Evolutionary conservation across 2,797 vertebrate species (phyloP).

Genomic region (Enteromius trimaculatus): DNA sequence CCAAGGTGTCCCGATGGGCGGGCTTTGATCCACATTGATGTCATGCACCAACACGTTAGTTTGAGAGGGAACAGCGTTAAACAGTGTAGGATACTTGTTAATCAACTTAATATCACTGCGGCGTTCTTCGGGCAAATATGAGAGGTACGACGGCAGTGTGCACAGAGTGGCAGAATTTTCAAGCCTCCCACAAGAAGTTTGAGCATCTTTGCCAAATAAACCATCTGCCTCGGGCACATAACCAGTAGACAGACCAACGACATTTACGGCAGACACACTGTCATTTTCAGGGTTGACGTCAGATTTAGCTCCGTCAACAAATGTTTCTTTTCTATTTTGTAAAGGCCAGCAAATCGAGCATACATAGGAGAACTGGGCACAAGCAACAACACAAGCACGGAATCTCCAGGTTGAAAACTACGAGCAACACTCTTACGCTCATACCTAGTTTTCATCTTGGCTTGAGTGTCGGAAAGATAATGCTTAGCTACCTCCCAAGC

Average conservation of each 20-base stretch:
- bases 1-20: too few species aligned
- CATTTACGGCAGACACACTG: too few species aligned
- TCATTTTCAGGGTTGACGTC: too few species aligned
- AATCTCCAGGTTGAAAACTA: neutral
- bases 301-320: too few species aligned
- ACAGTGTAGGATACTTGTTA: neutral
- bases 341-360: neutral
- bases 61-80: neutral
- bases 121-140: neutral
- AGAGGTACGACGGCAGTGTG: neutral
- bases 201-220: neutral
- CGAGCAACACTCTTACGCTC: neutral
- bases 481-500: neutral
- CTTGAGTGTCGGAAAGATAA: neutral
- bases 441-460: neutral
- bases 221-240: too few species aligned
- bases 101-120: neutral
- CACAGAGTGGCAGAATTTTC: neutral
- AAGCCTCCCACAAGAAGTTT: neutral
- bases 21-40: neutral
- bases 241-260: too few species aligned
- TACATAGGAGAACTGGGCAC: neutral
- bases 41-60: neutral
- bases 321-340: neutral
- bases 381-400: neutral